phyloP scores from a whole-genome alignment of 2,113 vertebrate genomes.

The Taurulus bubalis region DNA sequence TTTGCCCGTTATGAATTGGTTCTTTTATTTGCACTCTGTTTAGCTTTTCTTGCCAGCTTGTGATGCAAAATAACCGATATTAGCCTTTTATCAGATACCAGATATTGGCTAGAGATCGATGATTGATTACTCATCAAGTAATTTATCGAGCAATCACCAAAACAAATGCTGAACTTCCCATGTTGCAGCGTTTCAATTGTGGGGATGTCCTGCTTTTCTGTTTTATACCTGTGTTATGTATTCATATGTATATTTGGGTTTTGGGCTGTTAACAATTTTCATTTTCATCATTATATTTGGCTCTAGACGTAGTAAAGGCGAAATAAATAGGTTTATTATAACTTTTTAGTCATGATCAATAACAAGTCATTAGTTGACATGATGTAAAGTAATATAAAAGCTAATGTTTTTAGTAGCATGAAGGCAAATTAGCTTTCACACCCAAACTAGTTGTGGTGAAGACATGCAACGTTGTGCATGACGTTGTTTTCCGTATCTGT shows the following conservation, averaged over 20 bases:
- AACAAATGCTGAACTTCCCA: neutral
- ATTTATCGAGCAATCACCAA: neutral
- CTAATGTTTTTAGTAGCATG: neutral
- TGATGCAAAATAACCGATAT: neutral
- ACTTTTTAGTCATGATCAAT: neutral
- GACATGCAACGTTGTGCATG: neutral
- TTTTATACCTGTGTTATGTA: neutral
- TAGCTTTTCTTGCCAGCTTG: neutral
- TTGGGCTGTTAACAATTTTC: neutral
- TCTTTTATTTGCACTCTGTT: neutral
- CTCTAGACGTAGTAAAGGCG: neutral
- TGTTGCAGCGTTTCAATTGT: neutral
- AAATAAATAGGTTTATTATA: neutral
- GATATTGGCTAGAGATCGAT: neutral
- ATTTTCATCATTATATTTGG: neutral
- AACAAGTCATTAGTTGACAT: neutral
- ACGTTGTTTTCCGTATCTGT: neutral
- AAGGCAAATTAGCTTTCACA: neutral
- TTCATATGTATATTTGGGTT: neutral
- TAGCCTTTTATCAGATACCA: neutral
- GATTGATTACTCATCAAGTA: neutral
- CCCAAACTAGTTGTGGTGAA: neutral
- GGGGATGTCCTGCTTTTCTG: neutral
- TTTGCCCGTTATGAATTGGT: neutral
- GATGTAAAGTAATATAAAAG: neutral